Evolutionary conservation across 2,113 vertebrate genomes (phyloP), one percentile per base, ranked within the genome.

Genomic region (Uria aalge): DNA sequence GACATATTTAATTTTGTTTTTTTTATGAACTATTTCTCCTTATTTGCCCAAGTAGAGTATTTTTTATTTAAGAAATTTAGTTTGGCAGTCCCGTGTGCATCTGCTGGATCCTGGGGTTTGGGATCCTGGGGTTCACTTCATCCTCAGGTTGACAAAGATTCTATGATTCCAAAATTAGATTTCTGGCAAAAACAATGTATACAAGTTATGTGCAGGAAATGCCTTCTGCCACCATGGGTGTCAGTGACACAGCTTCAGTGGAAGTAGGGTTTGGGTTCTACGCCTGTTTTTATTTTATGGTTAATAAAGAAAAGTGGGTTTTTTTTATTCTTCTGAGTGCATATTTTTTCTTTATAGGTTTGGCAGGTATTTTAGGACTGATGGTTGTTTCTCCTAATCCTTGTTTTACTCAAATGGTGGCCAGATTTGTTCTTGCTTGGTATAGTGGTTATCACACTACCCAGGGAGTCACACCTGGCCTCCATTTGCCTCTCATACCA

Each of bases 321-420:
- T 90, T 84, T 66, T 90, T 82, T 30, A 15, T 77, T 96, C n/a
- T 66, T 83, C 24, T 48, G 20, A 72, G 11, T 30, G 18, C 4
- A 3, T 73, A 22, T 18, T 32, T 63, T 94, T 62, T 66, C 45
- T 90, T 94, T 89, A 80, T 85, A 94, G 68, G 57, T 76, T 87
- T 98, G 80, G 91, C 90, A 92, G 69, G 82, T 82, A 78, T 90
- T 92, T 95, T 97, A 83, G 85, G 68, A n/a, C 36, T 92, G 60
- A 93, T 29, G 8, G n/a, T 97, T 47, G 26, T 85, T 87, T 94
- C 91, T 94, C 66, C 62, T n/a, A 96, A 93, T 69, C 29, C 30
- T 68, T 91, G 82, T 89, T 95, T 87, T 24, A 93, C 85, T 68
- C 75, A 97, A 92, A 97, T 91, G 91, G 86, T 93, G 63, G 95